phyloP scores from a whole-genome alignment of 2,797 vertebrate species.

The Crax fasciolata region DNA sequence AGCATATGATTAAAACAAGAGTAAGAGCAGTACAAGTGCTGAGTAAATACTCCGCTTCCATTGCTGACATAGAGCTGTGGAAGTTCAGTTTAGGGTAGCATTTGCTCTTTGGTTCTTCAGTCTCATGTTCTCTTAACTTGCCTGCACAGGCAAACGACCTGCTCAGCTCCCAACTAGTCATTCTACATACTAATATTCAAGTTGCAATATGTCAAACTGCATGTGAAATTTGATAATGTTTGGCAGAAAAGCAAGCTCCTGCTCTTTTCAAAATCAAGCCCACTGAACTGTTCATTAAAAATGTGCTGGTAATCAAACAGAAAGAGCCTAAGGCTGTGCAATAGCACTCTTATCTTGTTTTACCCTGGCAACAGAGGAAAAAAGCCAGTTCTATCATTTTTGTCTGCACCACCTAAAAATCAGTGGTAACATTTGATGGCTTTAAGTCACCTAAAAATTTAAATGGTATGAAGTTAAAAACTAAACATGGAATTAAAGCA shows the following conservation, averaged over 20 bases:
- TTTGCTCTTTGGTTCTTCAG: not conserved
- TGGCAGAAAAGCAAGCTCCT: conserved; percentile 39
- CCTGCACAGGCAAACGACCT: not conserved
- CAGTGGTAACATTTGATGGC: not conserved
- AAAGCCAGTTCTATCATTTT: not conserved
- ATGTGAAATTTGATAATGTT: conserved; percentile 8
- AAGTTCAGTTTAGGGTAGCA: not conserved
- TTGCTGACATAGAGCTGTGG: not conserved
- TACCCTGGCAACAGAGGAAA: not conserved
- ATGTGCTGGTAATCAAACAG: not conserved
- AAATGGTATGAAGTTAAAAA: conserved; percentile 18
- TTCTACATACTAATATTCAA: not conserved
- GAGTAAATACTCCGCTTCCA: not conserved
- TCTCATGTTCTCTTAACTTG: not conserved
- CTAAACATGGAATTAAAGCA: not conserved
- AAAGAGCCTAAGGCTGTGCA: not conserved
- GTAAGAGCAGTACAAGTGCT: not conserved
- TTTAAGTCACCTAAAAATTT: conserved; percentile 38
- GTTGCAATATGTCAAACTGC: not conserved
- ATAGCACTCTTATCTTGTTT: not conserved
- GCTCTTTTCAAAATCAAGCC: conserved; percentile 34
- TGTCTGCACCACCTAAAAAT: not conserved
- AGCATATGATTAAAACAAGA: not conserved
- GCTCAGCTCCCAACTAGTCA: not conserved
- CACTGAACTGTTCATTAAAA: not conserved